Base-by-base conservation (phyloP, 1,140 invertebrate species). In the Sarcophaga bullata region DNA sequence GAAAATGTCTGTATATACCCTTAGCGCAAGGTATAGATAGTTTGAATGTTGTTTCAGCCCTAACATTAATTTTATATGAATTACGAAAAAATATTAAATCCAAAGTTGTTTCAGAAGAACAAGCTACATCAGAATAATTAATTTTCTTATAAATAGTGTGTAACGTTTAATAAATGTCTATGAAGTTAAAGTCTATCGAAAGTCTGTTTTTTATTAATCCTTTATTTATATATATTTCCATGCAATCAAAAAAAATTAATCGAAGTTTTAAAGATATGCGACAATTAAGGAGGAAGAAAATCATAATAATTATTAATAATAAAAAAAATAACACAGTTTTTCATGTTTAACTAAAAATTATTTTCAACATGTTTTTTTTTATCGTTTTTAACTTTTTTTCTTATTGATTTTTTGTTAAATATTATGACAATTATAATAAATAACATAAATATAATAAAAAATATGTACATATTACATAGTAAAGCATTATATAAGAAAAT, bases 61-160 rank as follows among this genome's bases (percentile, higher is more conserved):
- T 95, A 47, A 95, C 95, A 62, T 92, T 98, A 58, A 92, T 98
- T 85, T 91, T 94, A 13, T 98, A 96, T 92, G 97, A 98, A 93
- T 93, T 98, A 68, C 93, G 93, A 86, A 93, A 94, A 89, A 80
- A 80, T 47, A 80, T 80, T 47, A 25, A 80, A 47, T 37, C 25
- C 25, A 37, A 37, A 37, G 25, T 37, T 37, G 25, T 37, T 37
- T 2, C 25, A 37, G 25, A 37, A 37, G 25, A 37, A 4, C 25
- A 37, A 37, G 25, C 4, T 37, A 37, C 4, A 37, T 37, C 25
- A 37, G 25, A 37, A 37, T 37, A 37, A 37, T 37, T 37, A 37
- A 37, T 37, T 37, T 37, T 37, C 25, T 37, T 37, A 4, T 37
- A 37, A 37, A 37, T 15, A 62, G 15, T 72, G 0, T 25, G n/a